Evolutionary conservation across 2,113 vertebrate species (phyloP), one percentile per base, ranked within the genome.

Genomic region (Castor canadensis): DNA sequence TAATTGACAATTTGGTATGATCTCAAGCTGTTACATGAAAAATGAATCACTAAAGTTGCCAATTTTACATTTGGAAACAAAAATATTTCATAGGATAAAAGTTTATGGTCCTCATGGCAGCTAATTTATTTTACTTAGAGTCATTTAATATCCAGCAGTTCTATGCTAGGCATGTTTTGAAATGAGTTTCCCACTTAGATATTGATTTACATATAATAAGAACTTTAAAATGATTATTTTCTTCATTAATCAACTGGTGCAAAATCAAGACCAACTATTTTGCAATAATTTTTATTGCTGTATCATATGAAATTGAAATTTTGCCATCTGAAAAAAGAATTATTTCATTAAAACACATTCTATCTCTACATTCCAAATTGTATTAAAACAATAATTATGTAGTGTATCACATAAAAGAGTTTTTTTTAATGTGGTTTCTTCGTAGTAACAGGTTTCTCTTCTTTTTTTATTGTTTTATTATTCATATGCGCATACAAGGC

Each of bases 11-110:
- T 95, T 97, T 96, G 93, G 69, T 64, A 62, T 83, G 45, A 94
- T 69, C 24, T 97, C 80, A 89, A 66, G 93, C 71, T 95, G 40
- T 64, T 96, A 71, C 56, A 47, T 89, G 80, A 82, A 88, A 45
- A 95, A 45, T 47, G 47, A 97, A 91, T 94, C 90, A 88, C 38
- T 83, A 94, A 79, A 95, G 58, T 87, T 58, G 5, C 26, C 43
- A 86, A 83, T 96, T 97, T 93, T 97, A 90, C 91, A 87, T 86
- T 71, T 83, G 83, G 30, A 96, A 82, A 54, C 91, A 93, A 97
- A 97, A 97, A 80, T 30, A 62, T 84, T 92, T 97, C 80, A 49
- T 76, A 80, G 32, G 94, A 95, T 93, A 90, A 24, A 95, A 67
- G 38, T 91, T 96, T 96, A 79, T 92, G 66, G 67, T 95, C 69